A percentile compares a stretch with the other conserved stretches of the same genome.
phyloP scores from a whole-genome alignment of 64 coral and sea anemone genomes.

The Acropora tenuis region DNA sequence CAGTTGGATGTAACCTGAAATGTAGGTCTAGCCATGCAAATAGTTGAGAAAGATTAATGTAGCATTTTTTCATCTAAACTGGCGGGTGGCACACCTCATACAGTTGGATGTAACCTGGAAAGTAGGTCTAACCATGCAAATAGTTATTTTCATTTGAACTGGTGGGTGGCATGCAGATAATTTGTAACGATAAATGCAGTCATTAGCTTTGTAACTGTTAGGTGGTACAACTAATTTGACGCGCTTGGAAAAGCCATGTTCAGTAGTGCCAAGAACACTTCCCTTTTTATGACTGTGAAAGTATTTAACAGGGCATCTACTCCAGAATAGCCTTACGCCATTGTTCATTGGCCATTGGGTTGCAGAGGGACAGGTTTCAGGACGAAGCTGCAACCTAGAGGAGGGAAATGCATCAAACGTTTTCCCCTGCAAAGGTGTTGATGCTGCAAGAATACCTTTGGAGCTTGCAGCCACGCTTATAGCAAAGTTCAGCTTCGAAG shows the following conservation, averaged over 20 bases:
- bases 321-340: slow-evolving; percentile 3
- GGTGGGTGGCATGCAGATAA: too few species aligned
- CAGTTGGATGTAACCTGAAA: too few species aligned
- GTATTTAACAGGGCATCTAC: neutral
- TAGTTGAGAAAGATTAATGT: too few species aligned
- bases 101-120: too few species aligned
- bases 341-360: slow-evolving; percentile 17
- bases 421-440: neutral
- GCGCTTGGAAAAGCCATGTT: neutral
- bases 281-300: neutral
- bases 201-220: too few species aligned
- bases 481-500: slow-evolving; percentile 19
- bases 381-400: neutral
- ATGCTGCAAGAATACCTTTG: neutral
- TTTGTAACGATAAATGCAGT: too few species aligned
- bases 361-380: neutral
- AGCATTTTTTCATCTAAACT: too few species aligned
- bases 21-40: too few species aligned
- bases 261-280: neutral
- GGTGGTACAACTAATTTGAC: too few species aligned
- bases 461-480: neutral
- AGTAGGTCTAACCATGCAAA: too few species aligned
- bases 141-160: too few species aligned
- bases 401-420: neutral
- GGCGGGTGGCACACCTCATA: too few species aligned